Conservation (phyloP, 2,888 invertebrate genomes). For the Iphiclides podalirius region DNA sequence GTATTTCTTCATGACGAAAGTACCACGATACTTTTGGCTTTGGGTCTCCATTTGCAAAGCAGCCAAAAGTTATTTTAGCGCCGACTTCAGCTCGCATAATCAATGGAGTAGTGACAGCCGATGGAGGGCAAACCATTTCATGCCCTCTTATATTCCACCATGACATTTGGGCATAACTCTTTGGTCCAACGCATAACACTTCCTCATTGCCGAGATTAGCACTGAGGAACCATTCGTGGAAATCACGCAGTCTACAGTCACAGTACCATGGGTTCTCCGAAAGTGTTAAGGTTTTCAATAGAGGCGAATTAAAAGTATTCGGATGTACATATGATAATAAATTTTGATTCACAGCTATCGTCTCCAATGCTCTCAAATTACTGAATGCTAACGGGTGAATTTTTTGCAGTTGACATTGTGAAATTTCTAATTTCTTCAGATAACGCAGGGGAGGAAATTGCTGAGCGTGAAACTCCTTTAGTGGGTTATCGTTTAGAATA, state of each 20-base stretch:
- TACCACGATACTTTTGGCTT: constrained; percentile 90
- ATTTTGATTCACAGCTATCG: constrained; percentile 90
- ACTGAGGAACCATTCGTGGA: constrained; percentile 90
- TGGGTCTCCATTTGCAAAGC: constrained; percentile 89
- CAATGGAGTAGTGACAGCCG: constrained; percentile 80
- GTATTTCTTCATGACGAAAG: constrained; percentile 81
- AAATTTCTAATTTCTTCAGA: constrained; percentile 89
- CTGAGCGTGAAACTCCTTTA: constrained; percentile 84
- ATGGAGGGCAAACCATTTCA: constrained; percentile 91
- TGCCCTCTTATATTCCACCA: constrained; percentile 88
- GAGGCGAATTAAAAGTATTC: constrained; percentile 66
- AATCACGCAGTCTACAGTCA: constrained; percentile 90
- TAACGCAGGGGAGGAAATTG: constrained; percentile 91
- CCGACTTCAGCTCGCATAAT: constrained; percentile 86
- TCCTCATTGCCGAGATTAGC: constrained; percentile 88
- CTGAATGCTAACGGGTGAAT: constrained; percentile 88
- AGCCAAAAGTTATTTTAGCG: constrained; percentile 90
- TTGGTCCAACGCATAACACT: constrained; percentile 86
- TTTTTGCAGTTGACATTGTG: constrained; percentile 86
- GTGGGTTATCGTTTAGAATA: constrained; percentile 90
- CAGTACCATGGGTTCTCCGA: constrained; percentile 95
- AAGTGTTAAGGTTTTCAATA: constrained; percentile 87
- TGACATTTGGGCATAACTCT: constrained; percentile 80
- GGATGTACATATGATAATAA: constrained; percentile 83
- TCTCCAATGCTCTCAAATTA: constrained; percentile 87